These are phyloP conservation scores for Eupithecia insigniata DNA, from an alignment of 2,888 invertebrate species.

Conservation along the genomic window DNA sequence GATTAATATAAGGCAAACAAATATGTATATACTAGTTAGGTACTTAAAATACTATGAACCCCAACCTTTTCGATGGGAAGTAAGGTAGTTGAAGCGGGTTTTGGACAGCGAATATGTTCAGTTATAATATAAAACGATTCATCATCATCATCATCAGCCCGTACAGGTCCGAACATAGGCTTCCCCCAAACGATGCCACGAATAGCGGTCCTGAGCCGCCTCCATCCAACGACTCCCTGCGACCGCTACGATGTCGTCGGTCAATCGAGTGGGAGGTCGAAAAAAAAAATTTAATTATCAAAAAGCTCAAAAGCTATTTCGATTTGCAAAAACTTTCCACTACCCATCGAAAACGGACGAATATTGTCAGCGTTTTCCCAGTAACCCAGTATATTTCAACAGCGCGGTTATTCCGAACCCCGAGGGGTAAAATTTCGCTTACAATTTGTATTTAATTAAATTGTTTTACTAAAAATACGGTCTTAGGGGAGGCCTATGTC, in stretches of 20 bases:
- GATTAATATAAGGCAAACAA: neutral
- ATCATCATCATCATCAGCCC: no score
- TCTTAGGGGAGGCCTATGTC: no score
- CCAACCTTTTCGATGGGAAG: neutral
- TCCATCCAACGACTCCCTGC: no score
- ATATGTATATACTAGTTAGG: neutral
- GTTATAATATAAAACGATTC: no score
- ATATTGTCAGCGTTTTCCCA: neutral
- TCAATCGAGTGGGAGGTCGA: no score
- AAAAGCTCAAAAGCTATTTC: neutral
- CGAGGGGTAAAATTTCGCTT: neutral
- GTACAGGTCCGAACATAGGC: no score
- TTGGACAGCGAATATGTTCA: neutral
- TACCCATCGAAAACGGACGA: neutral
- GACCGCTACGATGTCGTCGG: no score
- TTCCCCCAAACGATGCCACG: no score
- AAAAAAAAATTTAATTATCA: no score
- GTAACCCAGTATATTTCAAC: neutral
- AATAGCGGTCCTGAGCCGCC: no score
- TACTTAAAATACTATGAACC: neutral
- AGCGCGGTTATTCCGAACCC: neutral
- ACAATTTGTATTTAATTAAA: neutral
- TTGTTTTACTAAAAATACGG: no score
- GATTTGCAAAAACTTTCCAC: neutral
- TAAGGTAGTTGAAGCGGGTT: neutral